Base-by-base conservation (phyloP, 2,888 invertebrate genomes). In the Lepidonotus clava region DNA sequence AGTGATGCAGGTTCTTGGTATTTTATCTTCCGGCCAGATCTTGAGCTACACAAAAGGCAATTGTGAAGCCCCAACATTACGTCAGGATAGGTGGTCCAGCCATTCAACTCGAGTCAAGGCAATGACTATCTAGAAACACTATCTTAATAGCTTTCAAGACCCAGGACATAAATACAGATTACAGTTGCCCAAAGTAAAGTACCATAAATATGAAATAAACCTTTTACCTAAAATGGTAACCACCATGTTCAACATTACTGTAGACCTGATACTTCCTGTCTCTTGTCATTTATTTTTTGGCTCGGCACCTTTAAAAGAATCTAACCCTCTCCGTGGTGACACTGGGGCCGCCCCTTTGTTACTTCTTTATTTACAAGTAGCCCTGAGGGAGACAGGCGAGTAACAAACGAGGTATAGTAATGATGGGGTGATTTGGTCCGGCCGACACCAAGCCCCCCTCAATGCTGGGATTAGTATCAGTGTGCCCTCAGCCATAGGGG, bases 71-170 rank as follows among this genome's bases (percentile, higher is more conserved):
- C 36, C 5, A n/a, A 34, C 18, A 38, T 71, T 34, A 71, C 38
- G 24, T 71, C 71, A 36, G 71, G 11, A 34, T 71, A 36, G 71
- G 71, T 71, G 71, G 71, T 71, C 71, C 36, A 21, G 34, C 21
- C 38, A 71, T 71, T 38, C 71, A 34, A 18, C 38, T 11, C 36
- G 14, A 1, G 38, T 11, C n/a, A n/a, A 6, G 71, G 71, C 4
- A 34, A 18, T 1, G 6, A 18, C 11, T 18, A 71, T 71, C 71
- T 1, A 38, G 1, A 8, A 11, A 11, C 38, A 18, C 36, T 21
- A 71, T 71, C 71, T 71, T 71, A 71, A 66, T 66, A 34, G 66
- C 66, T 21, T 32, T n/a, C n/a, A n/a, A n/a, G n/a, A n/a, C n/a
- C n/a, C n/a, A n/a, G n/a, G n/a, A n/a, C n/a, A n/a, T n/a, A n/a